Percentiles rank a stretch among this genome's conserved stretches.
Conservation (phyloP, 2,113 vertebrate genomes). For the Hyla sarda region DNA sequence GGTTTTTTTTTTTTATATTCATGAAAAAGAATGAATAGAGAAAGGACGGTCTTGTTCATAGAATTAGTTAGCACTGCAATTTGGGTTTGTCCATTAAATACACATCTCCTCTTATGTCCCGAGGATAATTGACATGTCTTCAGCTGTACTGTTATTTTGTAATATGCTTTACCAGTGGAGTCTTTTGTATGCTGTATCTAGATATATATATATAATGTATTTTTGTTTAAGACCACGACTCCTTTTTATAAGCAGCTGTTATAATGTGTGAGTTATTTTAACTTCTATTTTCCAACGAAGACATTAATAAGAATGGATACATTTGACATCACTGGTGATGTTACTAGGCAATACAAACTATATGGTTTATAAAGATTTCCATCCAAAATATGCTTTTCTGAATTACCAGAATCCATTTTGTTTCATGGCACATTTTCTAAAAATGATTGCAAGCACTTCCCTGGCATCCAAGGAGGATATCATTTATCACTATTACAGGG, state of each 20-base stretch:
- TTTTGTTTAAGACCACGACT: background rate
- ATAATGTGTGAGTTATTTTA: background rate
- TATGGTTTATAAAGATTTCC: background rate
- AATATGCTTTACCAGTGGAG: background rate
- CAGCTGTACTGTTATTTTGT: conserved; percentile 8
- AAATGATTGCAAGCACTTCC: background rate
- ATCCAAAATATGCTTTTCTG: background rate
- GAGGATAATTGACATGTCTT: no score
- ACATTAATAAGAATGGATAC: background rate
- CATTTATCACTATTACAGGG: background rate
- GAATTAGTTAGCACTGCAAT: conserved; percentile 41
- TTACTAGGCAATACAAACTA: conserved; percentile 1
- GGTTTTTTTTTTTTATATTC: conserved; percentile 26
- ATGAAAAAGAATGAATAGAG: background rate
- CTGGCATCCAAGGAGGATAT: background rate
- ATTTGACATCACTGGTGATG: conserved; percentile 22
- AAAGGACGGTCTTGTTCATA: background rate
- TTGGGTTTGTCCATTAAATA: conserved; percentile 10
- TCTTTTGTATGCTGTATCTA: conserved; percentile 48
- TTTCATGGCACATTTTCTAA: background rate
- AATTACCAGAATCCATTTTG: background rate
- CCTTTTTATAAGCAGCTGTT: conserved; percentile 36
- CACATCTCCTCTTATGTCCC: background rate
- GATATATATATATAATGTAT: conserved; percentile 45
- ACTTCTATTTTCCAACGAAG: background rate